phyloP scores from a whole-genome alignment of 2,888 invertebrate species.

The Lycocerus yunnanus region DNA sequence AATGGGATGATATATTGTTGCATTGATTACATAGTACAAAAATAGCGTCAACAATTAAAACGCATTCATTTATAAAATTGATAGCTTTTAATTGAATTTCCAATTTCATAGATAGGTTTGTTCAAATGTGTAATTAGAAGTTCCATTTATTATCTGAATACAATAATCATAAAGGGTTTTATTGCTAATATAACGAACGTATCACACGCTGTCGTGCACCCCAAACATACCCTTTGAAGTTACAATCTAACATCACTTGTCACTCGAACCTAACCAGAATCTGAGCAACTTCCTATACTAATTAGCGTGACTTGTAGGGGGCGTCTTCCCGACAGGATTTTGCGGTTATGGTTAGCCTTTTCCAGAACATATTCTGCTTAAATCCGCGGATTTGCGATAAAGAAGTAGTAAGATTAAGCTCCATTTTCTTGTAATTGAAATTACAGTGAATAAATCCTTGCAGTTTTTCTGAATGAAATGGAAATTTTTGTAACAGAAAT shows the following conservation, averaged over 20 bases:
- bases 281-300: constrained; percentile 32
- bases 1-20: background rate
- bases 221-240: constrained; percentile 21
- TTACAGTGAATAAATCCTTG: constrained; percentile 7
- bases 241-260: constrained; percentile 29
- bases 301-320: constrained; percentile 34
- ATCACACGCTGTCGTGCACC: constrained; percentile 15
- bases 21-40: background rate
- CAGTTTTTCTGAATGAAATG: background rate
- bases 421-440: constrained; percentile 12
- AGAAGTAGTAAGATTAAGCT: constrained; percentile 19
- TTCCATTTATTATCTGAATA: background rate
- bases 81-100: background rate
- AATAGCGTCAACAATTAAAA: background rate
- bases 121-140: background rate
- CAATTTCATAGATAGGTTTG: background rate
- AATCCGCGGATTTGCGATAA: constrained; percentile 25
- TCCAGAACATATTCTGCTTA: constrained; percentile 25
- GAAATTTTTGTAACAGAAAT: background rate
- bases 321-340: constrained; percentile 28
- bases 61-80: background rate
- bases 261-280: constrained; percentile 28
- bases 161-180: background rate
- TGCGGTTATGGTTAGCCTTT: constrained; percentile 30
- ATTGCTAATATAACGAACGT: background rate